Conservation (phyloP, 2,113 vertebrate species). For the Coptodon bakossiorum region DNA sequence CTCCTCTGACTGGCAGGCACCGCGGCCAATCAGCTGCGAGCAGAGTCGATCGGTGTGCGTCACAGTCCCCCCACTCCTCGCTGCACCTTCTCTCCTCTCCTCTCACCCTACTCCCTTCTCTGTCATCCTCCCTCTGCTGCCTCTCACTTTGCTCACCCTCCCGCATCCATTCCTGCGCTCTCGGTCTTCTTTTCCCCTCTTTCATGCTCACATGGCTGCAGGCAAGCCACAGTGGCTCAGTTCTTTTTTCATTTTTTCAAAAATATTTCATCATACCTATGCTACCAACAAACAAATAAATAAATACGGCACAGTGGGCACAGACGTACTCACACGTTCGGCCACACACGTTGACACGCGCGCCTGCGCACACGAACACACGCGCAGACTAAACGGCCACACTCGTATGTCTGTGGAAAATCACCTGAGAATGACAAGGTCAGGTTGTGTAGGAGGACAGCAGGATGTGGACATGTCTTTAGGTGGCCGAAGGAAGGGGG, state of each 20-base stretch:
- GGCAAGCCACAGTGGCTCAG: conserved; percentile 40
- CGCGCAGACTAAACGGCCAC: background rate
- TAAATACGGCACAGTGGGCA: background rate
- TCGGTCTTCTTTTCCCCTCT: conserved; percentile 19
- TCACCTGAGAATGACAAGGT: conserved; percentile 68
- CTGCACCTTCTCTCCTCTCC: conserved; percentile 23
- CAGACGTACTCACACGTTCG: background rate
- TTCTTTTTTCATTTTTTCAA: conserved; percentile 19
- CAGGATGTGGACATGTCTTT: conserved; percentile 48
- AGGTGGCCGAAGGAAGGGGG: background rate
- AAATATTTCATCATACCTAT: conserved; percentile 23
- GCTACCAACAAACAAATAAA: background rate
- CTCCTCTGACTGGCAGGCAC: conserved; percentile 56
- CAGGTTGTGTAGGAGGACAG: conserved; percentile 41
- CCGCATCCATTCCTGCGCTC: conserved; percentile 37
- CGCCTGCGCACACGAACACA: background rate
- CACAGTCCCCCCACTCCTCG: conserved; percentile 37
- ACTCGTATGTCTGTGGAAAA: conserved; percentile 34
- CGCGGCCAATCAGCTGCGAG: conserved; percentile 54
- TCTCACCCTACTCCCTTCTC: conserved; percentile 39
- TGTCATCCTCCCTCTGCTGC: conserved; percentile 50
- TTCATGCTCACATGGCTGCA: conserved; percentile 56
- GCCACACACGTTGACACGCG: background rate
- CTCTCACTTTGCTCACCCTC: conserved; percentile 41
- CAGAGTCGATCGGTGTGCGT: conserved; percentile 65